phyloP scores from a whole-genome alignment of 2,797 vertebrate species.

The Sorex maritimensis region DNA sequence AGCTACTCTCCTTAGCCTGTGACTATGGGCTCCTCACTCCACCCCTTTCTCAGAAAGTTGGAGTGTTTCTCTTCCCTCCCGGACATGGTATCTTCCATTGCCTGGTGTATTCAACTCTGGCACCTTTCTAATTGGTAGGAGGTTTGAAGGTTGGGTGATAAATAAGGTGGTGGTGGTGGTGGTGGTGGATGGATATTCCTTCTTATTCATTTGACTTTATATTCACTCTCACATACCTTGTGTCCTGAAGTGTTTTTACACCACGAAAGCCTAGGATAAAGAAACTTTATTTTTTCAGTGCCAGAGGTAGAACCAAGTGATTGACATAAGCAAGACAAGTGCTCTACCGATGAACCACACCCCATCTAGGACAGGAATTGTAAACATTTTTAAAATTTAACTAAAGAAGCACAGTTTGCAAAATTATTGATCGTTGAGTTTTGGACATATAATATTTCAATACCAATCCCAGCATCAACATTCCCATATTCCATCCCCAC shows the following conservation, averaged over 20 bases:
- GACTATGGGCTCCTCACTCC: neutral
- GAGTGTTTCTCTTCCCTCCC: neutral
- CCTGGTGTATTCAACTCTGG: neutral
- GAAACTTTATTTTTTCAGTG: neutral
- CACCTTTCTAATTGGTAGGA: neutral
- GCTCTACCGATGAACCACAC: too few relatives aligned
- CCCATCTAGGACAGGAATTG: too few relatives aligned
- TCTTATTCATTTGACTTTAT: neutral
- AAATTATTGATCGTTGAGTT: too few relatives aligned
- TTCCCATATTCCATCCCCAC: too few relatives aligned
- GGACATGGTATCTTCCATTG: neutral
- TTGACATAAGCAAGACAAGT: too few relatives aligned
- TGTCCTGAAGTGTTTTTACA: neutral
- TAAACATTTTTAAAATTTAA: too few relatives aligned
- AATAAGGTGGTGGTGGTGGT: rapidly evolving
- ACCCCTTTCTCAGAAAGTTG: neutral
- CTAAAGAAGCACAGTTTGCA: too few relatives aligned
- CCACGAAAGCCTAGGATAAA: neutral
- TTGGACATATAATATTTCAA: too few relatives aligned
- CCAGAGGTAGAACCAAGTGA: too few relatives aligned
- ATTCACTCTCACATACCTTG: neutral
- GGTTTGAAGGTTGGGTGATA: neutral
- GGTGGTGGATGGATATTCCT: neutral
- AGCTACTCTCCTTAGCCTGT: neutral
- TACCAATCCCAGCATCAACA: too few relatives aligned